Evolutionary conservation across 1,140 invertebrate species (phyloP), one percentile per base, ranked within the genome.

Genomic region (Philaenus spumarius): DNA sequence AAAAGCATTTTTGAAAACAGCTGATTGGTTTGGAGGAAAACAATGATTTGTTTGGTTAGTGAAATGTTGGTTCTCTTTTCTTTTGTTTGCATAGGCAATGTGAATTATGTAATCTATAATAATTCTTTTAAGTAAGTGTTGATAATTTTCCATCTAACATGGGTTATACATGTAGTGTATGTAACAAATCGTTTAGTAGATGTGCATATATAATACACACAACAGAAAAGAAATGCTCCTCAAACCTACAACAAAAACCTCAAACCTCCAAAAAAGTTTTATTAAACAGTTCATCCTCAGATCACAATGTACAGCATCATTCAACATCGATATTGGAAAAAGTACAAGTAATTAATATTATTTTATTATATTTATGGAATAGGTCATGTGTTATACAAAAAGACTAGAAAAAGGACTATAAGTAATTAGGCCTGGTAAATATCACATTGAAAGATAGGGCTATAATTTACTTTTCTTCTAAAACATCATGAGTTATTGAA

Each of bases 121-220:
- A n/a, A n/a, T n/a, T n/a, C n/a, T n/a, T n/a, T n/a, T n/a, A n/a
- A n/a, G n/a, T n/a, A n/a, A n/a, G n/a, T n/a, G n/a, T n/a, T n/a
- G n/a, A n/a, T n/a, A n/a, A n/a, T n/a, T n/a, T n/a, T n/a, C n/a
- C n/a, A n/a, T n/a, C 48, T 62, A 63, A 48, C 39, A 48, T 62
- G 62, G 61, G 53, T 62, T 56, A 15, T 22, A 47, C 12, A 50
- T 50, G 66, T 60, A 62, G 52, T 62, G 47, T 59, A 54, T 42
- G 65, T 4, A 15, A 15, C n/a, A 14, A 43, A 43, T 15, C 40
- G 4, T 43, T 43, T 43, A 6, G n/a, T 7, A 5, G 40, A 6
- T 43, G 40, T 43, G 40, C 40, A 15, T 43, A 7, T n/a, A 7
- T 43, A 43, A 43, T 6, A 4, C 40, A 43, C n/a, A 6, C 6